Conservation (phyloP, 2,797 vertebrate species). For the Arctocebus calabarensis region DNA sequence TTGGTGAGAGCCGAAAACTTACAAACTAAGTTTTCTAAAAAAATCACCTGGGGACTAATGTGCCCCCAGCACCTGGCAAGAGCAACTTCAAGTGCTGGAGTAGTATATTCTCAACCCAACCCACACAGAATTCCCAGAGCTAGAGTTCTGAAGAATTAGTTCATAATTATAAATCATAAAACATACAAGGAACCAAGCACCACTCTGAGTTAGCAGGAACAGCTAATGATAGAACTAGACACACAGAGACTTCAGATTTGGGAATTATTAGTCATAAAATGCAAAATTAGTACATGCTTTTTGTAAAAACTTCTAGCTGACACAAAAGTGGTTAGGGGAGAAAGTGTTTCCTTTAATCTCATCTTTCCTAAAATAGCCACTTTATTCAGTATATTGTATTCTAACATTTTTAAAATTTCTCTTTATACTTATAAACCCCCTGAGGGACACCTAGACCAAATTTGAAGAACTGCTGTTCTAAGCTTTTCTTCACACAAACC, state of each 20-base stretch:
- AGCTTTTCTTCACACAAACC: background rate
- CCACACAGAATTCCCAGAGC: background rate
- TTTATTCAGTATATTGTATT: background rate
- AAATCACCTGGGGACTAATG: too few relatives aligned
- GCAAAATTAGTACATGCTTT: background rate
- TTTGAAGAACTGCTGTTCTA: background rate
- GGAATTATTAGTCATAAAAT: background rate
- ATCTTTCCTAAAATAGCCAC: background rate
- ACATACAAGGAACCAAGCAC: background rate
- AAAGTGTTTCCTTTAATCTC: background rate
- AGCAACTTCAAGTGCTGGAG: background rate
- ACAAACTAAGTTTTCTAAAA: background rate
- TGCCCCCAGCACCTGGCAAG: background rate
- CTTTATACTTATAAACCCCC: background rate
- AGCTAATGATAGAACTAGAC: background rate
- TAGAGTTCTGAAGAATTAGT: background rate
- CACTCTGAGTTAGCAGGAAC: background rate
- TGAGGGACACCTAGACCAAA: background rate
- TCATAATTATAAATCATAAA: constrained; percentile 1
- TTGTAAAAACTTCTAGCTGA: background rate
- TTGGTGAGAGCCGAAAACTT: background rate
- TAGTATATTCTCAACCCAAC: background rate
- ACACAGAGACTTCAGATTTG: background rate
- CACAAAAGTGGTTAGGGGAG: background rate
- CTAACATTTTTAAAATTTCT: background rate